phyloP scores from a whole-genome alignment of 2,113 vertebrate species.

The Talpa occidentalis region DNA sequence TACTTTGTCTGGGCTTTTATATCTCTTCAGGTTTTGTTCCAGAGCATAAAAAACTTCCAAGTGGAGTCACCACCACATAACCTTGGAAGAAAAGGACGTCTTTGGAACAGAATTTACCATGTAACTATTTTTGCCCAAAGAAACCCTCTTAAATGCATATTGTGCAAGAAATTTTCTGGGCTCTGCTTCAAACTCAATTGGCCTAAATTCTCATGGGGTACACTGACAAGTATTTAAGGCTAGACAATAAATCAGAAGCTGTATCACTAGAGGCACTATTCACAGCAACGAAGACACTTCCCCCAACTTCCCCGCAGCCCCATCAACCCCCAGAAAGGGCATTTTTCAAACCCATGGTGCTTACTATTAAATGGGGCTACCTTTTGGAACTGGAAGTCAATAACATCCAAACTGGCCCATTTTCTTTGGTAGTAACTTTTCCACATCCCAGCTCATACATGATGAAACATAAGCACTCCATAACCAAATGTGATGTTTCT shows the following conservation, averaged over 20 bases:
- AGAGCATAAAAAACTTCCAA: not conserved
- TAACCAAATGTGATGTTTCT: not conserved
- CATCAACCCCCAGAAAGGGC: not conserved
- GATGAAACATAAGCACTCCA: not conserved
- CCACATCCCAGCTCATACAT: not conserved
- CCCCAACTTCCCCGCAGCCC: not conserved
- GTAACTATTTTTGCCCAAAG: constrained; percentile 53
- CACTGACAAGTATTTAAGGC: constrained; percentile 34
- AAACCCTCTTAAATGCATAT: constrained; percentile 42
- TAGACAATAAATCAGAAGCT: constrained; percentile 26
- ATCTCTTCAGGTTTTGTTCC: not conserved
- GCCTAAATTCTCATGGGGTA: constrained; percentile 43
- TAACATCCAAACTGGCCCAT: not conserved
- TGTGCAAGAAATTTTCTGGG: constrained; percentile 35
- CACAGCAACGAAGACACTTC: not conserved
- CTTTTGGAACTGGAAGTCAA: not conserved
- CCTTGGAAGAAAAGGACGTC: constrained; percentile 32
- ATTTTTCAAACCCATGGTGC: not conserved
- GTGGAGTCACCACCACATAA: not conserved
- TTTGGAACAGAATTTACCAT: constrained; percentile 46
- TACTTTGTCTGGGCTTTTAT: constrained; percentile 12
- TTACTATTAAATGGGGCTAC: not conserved
- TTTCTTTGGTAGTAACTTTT: not conserved
- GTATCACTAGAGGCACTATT: not conserved
- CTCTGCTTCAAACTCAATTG: constrained; percentile 61